Conservation (phyloP, 2,797 vertebrate species). For the Sebastes trivittatus region DNA sequence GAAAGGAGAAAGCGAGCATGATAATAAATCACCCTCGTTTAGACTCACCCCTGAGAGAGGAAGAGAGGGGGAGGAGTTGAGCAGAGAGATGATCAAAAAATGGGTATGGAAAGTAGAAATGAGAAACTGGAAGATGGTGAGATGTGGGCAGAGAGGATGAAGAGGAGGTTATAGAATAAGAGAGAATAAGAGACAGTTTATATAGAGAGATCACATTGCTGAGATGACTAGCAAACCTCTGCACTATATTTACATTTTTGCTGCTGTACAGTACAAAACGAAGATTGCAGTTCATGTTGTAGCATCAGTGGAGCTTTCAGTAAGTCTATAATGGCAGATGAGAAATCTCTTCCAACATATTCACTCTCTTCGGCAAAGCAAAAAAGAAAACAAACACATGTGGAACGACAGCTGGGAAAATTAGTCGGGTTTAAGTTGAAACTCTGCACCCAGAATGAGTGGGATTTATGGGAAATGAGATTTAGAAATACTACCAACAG, state of each 20-base stretch:
- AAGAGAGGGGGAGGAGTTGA: conserved; percentile 6
- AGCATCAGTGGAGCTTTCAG: conserved; percentile 1
- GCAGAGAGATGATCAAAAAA: conserved; percentile 32
- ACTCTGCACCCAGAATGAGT: background rate
- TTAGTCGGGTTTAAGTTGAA: background rate
- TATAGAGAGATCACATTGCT: background rate
- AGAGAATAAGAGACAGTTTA: background rate
- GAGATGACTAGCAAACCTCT: background rate
- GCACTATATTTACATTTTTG: background rate
- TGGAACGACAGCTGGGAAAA: background rate
- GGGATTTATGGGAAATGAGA: background rate
- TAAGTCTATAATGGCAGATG: conserved; percentile 8
- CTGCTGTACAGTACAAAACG: background rate
- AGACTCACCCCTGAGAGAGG: conserved; percentile 41
- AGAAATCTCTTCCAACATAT: conserved; percentile 3
- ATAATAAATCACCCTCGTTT: conserved; percentile 71
- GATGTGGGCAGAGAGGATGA: background rate
- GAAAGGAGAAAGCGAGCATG: conserved; percentile 52
- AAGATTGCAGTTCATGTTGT: background rate
- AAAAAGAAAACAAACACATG: conserved; percentile 16
- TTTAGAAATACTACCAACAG: background rate
- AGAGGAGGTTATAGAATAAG: background rate
- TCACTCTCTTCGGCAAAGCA: background rate
- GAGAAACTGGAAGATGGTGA: background rate
- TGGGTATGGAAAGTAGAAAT: conserved; percentile 2